These are phyloP conservation scores for Encarsia formosa DNA, from an alignment of 2,888 invertebrate species.

Conservation along the genomic window DNA sequence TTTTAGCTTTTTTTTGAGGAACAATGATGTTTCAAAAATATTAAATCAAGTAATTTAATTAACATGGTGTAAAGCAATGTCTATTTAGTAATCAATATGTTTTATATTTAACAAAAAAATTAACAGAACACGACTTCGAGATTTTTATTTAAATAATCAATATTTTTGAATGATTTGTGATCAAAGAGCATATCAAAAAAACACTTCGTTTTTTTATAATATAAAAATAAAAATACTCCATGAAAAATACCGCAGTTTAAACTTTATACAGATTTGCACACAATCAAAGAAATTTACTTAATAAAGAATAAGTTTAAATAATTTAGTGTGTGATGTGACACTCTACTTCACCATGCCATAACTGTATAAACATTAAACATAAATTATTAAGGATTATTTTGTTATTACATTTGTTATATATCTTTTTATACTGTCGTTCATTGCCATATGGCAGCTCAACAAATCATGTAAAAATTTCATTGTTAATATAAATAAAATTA, in stretches of 20 bases:
- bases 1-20: too few relatives aligned
- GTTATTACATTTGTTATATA: slow-evolving; percentile 42
- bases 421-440: slow-evolving; percentile 31
- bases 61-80: too few relatives aligned
- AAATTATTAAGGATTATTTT: slow-evolving; percentile 31
- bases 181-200: slow-evolving; percentile 17
- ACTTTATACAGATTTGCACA: too few relatives aligned
- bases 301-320: slow-evolving; percentile 2
- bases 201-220: slow-evolving; percentile 1
- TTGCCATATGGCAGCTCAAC: slow-evolving; percentile 19
- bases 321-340: slow-evolving; percentile 13
- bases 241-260: too few relatives aligned
- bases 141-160: slow-evolving; percentile 7
- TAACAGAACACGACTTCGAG: too few relatives aligned
- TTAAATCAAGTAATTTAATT: too few relatives aligned
- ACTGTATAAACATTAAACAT: slow-evolving; percentile 23
- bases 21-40: too few relatives aligned
- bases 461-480: slow-evolving; percentile 28
- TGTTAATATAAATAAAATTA: slow-evolving; percentile 27
- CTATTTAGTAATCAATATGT: too few relatives aligned
- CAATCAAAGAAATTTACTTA: too few relatives aligned
- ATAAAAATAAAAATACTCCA: slow-evolving; percentile 4
- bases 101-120: too few relatives aligned
- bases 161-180: slow-evolving; percentile 12
- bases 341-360: slow-evolving; percentile 23